Evolutionary conservation across 2,797 vertebrate species (phyloP).

Genomic region (Arctocebus calabarensis): DNA sequence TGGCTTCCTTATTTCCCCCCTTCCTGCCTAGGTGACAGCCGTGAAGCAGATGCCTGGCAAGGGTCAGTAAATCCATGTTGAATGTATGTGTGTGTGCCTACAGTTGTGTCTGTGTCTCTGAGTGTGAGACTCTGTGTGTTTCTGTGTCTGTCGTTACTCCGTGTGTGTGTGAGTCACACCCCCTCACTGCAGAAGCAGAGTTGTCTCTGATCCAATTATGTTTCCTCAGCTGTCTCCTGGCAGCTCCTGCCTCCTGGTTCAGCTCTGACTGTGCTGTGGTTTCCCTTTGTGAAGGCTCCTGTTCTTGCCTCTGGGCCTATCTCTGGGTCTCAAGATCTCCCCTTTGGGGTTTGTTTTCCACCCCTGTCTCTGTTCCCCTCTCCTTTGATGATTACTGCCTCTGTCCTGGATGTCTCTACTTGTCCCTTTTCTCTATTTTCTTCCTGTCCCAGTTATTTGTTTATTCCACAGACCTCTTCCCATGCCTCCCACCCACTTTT

Average conservation of each 20-base stretch:
- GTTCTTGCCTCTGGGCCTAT: neutral
- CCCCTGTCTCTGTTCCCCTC: neutral
- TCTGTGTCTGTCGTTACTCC: constrained; percentile 73
- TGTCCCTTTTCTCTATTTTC: neutral
- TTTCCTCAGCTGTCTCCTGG: constrained; percentile 75
- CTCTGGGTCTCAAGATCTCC: neutral
- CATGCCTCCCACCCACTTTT: neutral
- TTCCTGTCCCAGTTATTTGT: neutral
- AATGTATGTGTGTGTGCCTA: neutral
- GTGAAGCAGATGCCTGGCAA: neutral
- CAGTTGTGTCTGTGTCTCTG: constrained; percentile 47
- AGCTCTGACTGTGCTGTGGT: neutral
- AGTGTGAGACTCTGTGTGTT: constrained; percentile 65
- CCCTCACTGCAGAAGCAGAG: constrained; percentile 77
- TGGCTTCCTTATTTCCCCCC: neutral
- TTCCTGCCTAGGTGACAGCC: neutral
- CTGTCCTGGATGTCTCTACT: neutral
- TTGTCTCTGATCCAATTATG: constrained; percentile 81
- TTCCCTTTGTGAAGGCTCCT: constrained; percentile 14
- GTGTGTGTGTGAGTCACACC: constrained; percentile 80
- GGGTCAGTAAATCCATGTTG: neutral
- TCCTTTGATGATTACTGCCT: neutral
- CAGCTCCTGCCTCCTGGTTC: neutral
- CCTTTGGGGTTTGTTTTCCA: neutral
- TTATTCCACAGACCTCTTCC: constrained; percentile 37